A percentile compares a stretch with the other conserved stretches of the same genome.
phyloP scores from a whole-genome alignment of 1,140 invertebrate species.

The Heliconius hewitsoni region DNA sequence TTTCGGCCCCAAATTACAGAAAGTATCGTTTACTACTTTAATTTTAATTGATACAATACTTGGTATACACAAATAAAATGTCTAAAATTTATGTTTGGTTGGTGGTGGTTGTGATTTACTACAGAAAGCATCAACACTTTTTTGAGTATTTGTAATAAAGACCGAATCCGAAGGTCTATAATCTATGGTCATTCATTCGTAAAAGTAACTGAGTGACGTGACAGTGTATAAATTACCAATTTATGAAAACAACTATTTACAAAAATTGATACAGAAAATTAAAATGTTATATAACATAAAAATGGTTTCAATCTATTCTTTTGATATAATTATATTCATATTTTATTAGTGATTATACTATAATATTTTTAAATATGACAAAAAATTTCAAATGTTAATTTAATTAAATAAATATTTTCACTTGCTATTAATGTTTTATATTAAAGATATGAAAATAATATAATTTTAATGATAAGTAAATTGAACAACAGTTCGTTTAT shows the following conservation, averaged over 20 bases:
- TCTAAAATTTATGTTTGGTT: conserved; percentile 78
- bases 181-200: conserved; percentile 70
- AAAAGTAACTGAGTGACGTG: conserved; percentile 57
- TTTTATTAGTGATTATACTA: background rate
- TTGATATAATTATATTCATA: background rate
- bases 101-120: conserved; percentile 80
- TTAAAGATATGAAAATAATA: too few species aligned
- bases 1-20: conserved; percentile 51
- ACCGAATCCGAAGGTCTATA: conserved; percentile 53
- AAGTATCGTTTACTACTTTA: conserved; percentile 60
- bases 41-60: conserved; percentile 72
- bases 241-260: background rate
- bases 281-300: background rate
- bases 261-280: background rate
- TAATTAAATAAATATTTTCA: too few species aligned
- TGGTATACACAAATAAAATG: conserved; percentile 69
- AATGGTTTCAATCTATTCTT: background rate
- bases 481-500: background rate
- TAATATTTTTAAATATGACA: too few species aligned
- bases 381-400: too few species aligned
- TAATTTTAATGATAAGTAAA: too few species aligned
- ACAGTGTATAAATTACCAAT: conserved; percentile 35
- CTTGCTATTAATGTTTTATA: too few species aligned
- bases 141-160: conserved; percentile 77
- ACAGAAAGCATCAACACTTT: conserved; percentile 81